Conservation (phyloP, 2,888 invertebrate genomes). For the Meiosimyza platycephala region DNA sequence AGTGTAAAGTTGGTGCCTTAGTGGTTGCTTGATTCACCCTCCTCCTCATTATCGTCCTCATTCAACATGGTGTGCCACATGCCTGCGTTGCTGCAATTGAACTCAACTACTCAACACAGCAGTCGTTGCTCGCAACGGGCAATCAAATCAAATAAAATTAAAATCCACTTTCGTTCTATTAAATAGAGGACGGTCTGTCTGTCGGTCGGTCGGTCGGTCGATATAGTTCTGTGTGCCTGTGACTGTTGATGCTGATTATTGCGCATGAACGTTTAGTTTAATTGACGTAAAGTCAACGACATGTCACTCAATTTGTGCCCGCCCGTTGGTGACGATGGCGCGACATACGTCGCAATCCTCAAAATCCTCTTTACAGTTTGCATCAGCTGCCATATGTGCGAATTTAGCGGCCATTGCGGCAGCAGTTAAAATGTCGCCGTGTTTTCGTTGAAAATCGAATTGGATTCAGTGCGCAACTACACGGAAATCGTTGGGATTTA, state of each 20-base stretch:
- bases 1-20: background rate
- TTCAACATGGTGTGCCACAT: slow-evolving; percentile 35
- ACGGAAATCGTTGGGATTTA: background rate
- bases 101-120: slow-evolving; percentile 16
- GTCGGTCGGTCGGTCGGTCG: slow-evolving; percentile 1
- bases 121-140: slow-evolving; percentile 45
- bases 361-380: background rate
- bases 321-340: slow-evolving; percentile 15
- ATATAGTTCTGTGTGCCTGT: background rate
- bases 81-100: slow-evolving; percentile 26
- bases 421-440: slow-evolving; percentile 12
- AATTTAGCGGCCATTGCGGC: slow-evolving; percentile 19
- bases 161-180: slow-evolving; percentile 65
- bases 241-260: slow-evolving; percentile 44
- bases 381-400: background rate
- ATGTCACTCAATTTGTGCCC: slow-evolving; percentile 62
- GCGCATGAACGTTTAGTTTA: slow-evolving; percentile 57
- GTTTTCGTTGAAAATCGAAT: background rate
- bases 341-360: background rate
- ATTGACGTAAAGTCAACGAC: slow-evolving; percentile 66
- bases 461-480: background rate
- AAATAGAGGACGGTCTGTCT: slow-evolving; percentile 51
- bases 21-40: slow-evolving; percentile 3
- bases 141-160: slow-evolving; percentile 64
- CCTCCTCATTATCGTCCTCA: slow-evolving; percentile 6